Evolutionary conservation across 2,888 invertebrate species (phyloP), one percentile per base, ranked within the genome.

Genomic region (Sussaba pulchella): DNA sequence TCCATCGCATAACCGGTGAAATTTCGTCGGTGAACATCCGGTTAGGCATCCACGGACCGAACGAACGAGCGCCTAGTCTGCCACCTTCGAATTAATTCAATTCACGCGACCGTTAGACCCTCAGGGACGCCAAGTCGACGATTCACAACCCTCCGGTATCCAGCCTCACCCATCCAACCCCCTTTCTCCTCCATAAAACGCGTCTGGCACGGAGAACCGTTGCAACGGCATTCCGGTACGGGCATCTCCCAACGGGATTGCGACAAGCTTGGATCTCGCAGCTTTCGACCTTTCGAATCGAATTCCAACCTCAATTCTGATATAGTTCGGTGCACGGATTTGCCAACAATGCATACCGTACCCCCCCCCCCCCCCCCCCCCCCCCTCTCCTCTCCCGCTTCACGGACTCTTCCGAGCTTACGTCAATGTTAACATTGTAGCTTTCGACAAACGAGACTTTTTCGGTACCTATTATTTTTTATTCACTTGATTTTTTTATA

Each of bases 1-100:
- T 75, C 79, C 79, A 21, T 59, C 50, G 74, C 70, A 79, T 75
- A 79, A 71, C 79, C 50, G 59, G 70, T 61, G 59, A 79, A 79
- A 75, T 75, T 75, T 75, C 74, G 64, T 70, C 64, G 70, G 24
- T 39, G 39, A 69, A 54, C 67, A 41, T 54, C 14, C 41, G 41
- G 21, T 54, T 6, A 41, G 54, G 24, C 39, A 69, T 54, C 52
- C 54, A n/a, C 19, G 39, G 21, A 50, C 52, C 54, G 12, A 24
- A 39, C 6, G 24, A 41, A 54, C 52, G 67, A 21, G 67, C 54
- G 41, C 41, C 5, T 24, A 50, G 67, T 43, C 67, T 54, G 67
- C 54, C 67, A 54, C 67, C 54, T 69, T 41, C 17, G 14, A 24
- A 69, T 69, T 69, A 54, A 69, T 69, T 69, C 67, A 39, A 69